Evolutionary conservation across 1,140 invertebrate species (phyloP).

Genomic region (Megathymus violae): DNA sequence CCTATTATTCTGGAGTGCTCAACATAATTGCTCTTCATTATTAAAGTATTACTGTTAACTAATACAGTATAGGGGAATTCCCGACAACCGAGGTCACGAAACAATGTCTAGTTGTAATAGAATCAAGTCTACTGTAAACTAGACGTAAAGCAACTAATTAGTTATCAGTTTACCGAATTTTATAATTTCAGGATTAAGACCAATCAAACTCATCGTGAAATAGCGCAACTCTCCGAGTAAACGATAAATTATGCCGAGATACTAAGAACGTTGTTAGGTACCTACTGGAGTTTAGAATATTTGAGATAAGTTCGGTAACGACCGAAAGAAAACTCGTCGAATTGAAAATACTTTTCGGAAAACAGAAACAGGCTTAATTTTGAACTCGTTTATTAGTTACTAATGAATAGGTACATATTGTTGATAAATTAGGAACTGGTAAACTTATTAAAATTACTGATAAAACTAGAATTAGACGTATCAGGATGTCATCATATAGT

Average conservation of each 20-base stretch:
- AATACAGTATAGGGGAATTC: neutral
- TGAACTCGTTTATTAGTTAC: too few relatives aligned
- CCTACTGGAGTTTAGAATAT: neutral
- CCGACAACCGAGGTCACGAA: neutral
- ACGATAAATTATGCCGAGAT: constrained; percentile 6
- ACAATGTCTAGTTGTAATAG: neutral
- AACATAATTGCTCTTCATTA: too few relatives aligned
- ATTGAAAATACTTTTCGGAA: too few relatives aligned
- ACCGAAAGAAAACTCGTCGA: neutral
- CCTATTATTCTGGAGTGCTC: too few relatives aligned
- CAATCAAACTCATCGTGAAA: constrained; percentile 14
- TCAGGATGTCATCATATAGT: too few relatives aligned
- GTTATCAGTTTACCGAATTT: constrained; percentile 25
- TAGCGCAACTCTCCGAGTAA: constrained; percentile 10
- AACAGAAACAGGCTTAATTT: too few relatives aligned
- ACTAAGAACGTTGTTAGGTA: constrained; percentile 4
- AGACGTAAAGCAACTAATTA: constrained; percentile 4
- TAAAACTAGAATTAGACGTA: too few relatives aligned
- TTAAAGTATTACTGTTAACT: too few relatives aligned
- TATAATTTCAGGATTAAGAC: constrained; percentile 23
- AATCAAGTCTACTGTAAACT: neutral
- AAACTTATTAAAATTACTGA: too few relatives aligned
- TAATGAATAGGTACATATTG: too few relatives aligned
- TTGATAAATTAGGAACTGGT: too few relatives aligned
- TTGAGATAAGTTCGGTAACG: neutral